phyloP scores from a whole-genome alignment of 2,888 invertebrate genomes.

The Lampropteryx suffumata region DNA sequence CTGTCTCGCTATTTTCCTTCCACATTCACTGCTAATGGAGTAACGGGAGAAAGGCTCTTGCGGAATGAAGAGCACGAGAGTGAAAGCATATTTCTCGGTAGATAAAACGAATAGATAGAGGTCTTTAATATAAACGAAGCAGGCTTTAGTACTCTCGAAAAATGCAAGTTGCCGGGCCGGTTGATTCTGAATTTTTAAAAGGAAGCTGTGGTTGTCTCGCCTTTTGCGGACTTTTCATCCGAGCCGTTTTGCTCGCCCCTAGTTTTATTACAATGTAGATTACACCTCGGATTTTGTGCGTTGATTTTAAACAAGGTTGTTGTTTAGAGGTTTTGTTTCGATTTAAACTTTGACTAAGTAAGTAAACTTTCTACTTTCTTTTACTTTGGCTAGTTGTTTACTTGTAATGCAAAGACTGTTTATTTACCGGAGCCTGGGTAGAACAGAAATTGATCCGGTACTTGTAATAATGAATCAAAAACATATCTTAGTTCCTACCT shows the following conservation, averaged over 20 bases:
- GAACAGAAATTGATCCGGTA: no score
- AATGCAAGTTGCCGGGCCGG: conserved; percentile 69
- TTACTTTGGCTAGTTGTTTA: no score
- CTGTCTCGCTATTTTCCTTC: conserved; percentile 26
- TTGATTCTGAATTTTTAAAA: conserved; percentile 76
- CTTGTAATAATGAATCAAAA: no score
- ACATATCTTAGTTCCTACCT: no score
- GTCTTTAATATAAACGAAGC: conserved; percentile 82
- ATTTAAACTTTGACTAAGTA: no score
- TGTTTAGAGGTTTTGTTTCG: neutral
- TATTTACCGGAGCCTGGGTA: no score
- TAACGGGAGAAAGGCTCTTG: conserved; percentile 41
- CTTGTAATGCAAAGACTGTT: no score
- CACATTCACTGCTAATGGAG: conserved; percentile 28
- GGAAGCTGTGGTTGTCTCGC: conserved; percentile 47
- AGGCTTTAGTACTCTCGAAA: conserved; percentile 81
- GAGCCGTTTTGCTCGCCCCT: conserved; percentile 31
- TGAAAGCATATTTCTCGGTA: conserved; percentile 75
- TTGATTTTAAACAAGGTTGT: conserved; percentile 12
- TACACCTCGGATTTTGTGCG: conserved; percentile 18
- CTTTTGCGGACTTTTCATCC: conserved; percentile 39
- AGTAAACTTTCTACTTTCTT: no score
- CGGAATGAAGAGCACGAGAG: conserved; percentile 67
- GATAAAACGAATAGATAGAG: conserved; percentile 83
- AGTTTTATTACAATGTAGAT: conserved; percentile 37